These are phyloP conservation scores for Phataginus tetradactyla DNA, from an alignment of 2,797 vertebrate genomes.

Conservation along the genomic window DNA sequence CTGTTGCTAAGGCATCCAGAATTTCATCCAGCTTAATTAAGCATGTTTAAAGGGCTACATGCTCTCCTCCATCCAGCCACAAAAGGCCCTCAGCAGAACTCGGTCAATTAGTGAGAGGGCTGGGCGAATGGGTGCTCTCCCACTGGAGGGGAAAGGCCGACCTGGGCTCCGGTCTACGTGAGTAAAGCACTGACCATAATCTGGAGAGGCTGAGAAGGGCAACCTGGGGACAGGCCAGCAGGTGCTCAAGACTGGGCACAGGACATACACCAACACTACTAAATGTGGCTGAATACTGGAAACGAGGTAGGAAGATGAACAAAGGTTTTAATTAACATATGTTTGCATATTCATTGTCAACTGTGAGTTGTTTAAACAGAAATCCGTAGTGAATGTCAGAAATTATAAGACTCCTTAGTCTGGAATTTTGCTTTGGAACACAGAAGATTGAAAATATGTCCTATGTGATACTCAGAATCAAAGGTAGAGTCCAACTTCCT, in stretches of 20 bases:
- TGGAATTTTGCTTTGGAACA: neutral
- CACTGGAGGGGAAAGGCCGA: neutral
- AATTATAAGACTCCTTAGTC: conserved; percentile 16
- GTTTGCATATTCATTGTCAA: conserved; percentile 37
- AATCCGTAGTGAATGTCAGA: conserved; percentile 3
- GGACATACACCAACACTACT: neutral
- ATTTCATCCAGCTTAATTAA: conserved; percentile 49
- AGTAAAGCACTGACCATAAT: neutral
- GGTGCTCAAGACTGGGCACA: neutral
- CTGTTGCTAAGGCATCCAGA: neutral
- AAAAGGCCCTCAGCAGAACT: neutral
- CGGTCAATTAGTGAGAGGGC: neutral
- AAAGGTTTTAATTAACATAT: conserved; percentile 21
- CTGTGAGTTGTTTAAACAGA: conserved; percentile 1
- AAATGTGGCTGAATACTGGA: neutral
- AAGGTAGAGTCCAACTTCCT: neutral
- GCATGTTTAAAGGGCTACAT: neutral
- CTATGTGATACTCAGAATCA: neutral
- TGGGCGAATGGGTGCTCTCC: neutral
- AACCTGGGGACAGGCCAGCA: neutral
- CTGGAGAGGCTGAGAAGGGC: neutral
- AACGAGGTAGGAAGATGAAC: neutral
- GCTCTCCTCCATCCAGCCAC: neutral
- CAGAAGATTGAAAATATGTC: neutral
- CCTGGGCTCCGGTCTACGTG: neutral